Evolutionary conservation across 2,888 invertebrate genomes (phyloP), one percentile per base, ranked within the genome.

Genomic region (Cephus pulcher): DNA sequence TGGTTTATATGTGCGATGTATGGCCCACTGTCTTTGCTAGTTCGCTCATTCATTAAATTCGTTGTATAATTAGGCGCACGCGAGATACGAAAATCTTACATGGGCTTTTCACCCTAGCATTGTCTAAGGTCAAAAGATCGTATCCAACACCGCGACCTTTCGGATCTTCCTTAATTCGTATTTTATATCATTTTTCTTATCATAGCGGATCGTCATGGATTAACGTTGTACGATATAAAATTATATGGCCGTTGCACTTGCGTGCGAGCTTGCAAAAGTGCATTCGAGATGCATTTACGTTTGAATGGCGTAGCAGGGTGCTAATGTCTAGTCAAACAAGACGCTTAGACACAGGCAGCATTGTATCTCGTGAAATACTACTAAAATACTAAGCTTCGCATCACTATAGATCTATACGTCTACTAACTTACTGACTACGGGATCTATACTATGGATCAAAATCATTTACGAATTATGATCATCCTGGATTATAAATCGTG

Each of bases 11-110:
- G 86, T 85, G 89, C 85, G 78, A 76, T 89, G 87, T 90, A 88
- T 89, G 89, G 85, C 83, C 85, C 90, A 90, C 90, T 90, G 90
- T 91, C 86, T 89, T 87, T 86, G 88, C 87, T 88, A 90, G 88
- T 88, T 89, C 90, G 86, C 86, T 91, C 90, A 91, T 91, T 90
- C 90, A 90, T 91, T 90, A 90, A 90, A 91, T 90, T 90, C 88
- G 89, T 90, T 89, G 90, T 90, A 90, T 90, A 90, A 90, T 90
- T 90, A 90, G 90, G 87, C 89, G 87, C 89, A 82, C 83, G 82
- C 81, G 82, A 82, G 86, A 82, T 83, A 81, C 80, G 74, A 82
- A 79, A 71, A 32, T 71, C 2, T 32, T 34, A 34, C 32, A 11
- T 23, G 32, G 12, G 12, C 4, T 12, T 12, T 71, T 12, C 1